Conservation (phyloP, 2,888 invertebrate genomes). For the Mythimna albipuncta region DNA sequence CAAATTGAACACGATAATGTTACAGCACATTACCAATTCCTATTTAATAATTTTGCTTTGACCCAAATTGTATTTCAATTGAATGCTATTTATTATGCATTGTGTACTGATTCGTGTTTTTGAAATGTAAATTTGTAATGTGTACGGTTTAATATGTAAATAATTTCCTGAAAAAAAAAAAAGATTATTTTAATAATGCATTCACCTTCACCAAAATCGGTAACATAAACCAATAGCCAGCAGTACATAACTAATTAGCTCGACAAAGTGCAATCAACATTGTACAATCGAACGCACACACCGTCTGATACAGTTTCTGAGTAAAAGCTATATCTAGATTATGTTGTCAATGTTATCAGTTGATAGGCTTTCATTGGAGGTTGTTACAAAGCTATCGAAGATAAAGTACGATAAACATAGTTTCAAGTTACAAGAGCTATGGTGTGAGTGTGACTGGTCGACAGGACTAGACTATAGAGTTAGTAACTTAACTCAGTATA, state of each 20-base stretch:
- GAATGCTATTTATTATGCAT: no score
- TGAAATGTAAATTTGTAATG: no score
- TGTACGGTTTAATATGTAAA: no score
- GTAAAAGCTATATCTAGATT: conserved; percentile 27
- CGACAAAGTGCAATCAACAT: conserved; percentile 10
- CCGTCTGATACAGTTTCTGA: conserved; percentile 2
- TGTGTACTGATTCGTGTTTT: no score
- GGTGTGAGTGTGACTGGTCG: conserved; percentile 9
- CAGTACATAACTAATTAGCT: neutral
- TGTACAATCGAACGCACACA: conserved; percentile 4
- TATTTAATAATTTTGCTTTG: no score
- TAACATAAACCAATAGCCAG: neutral
- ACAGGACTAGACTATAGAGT: conserved; percentile 24
- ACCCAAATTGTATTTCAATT: no score
- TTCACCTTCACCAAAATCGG: no score
- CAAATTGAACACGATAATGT: no score
- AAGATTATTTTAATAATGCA: no score
- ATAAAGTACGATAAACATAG: conserved; percentile 64
- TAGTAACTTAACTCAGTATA: conserved; percentile 51
- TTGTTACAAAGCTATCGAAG: conserved; percentile 65
- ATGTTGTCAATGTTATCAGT: conserved; percentile 37
- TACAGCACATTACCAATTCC: no score
- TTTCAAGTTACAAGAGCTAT: conserved; percentile 57
- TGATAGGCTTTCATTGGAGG: conserved; percentile 60
- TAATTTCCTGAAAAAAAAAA: no score